Evolutionary conservation across 53 echinoderm and acorn worm genomes (phyloP).

Genomic region (Echinarachnius parma): DNA sequence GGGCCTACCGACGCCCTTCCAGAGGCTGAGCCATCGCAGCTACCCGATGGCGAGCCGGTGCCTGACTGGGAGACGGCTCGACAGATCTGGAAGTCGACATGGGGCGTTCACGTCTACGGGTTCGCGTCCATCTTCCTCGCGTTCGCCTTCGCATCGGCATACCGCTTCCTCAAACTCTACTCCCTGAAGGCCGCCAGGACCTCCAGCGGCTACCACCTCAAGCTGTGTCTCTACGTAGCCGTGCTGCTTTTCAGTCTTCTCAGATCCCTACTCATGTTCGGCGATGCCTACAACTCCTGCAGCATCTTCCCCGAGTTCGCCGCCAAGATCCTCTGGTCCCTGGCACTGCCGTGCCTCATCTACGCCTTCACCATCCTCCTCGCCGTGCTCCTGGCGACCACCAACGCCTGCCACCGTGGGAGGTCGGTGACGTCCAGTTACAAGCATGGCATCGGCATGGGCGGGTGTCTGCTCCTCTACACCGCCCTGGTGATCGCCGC

Average conservation of each 20-base stretch:
- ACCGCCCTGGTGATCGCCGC: conserved; percentile 23
- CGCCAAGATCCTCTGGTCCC: conserved; percentile 55
- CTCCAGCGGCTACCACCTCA: conserved; percentile 56
- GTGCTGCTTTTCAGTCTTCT: conserved; percentile 54
- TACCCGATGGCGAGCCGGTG: conserved; percentile 47
- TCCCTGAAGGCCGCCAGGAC: conserved; percentile 39
- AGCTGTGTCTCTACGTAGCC: conserved; percentile 54
- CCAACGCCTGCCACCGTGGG: conserved; percentile 47
- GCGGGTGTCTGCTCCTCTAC: conserved; percentile 9
- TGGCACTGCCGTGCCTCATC: conserved; percentile 60
- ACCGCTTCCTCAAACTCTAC: conserved; percentile 48
- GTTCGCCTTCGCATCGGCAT: conserved; percentile 25
- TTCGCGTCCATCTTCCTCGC: conserved; percentile 46
- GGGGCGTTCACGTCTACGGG: conserved; percentile 63
- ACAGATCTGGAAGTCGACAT: conserved; percentile 20
- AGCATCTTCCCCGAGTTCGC: conserved; percentile 26
- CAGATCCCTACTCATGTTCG: conserved; percentile 46
- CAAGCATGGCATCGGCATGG: conserved; percentile 40
- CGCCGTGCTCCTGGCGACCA: conserved; percentile 65
- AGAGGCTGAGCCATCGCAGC: too few species aligned
- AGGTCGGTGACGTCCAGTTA: conserved; percentile 26
- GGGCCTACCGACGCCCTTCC: too few species aligned
- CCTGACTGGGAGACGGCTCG: conserved; percentile 43
- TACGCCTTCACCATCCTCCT: conserved; percentile 64
- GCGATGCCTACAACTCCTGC: conserved; percentile 62